Conservation (phyloP, 2,888 invertebrate species). For the Ametastegia equiseti region DNA sequence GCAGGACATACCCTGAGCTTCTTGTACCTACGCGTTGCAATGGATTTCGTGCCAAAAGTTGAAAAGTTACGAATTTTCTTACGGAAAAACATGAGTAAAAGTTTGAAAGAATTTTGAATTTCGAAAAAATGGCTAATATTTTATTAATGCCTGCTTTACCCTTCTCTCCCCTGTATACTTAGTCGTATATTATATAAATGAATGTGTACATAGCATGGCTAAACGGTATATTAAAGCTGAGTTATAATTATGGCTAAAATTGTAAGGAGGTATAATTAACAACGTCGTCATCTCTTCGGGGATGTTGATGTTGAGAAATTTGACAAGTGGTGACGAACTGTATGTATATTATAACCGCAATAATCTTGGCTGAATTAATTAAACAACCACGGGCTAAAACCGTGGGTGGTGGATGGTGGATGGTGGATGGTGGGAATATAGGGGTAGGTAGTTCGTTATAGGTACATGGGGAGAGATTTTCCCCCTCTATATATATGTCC, state of each 20-base stretch:
- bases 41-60: no score
- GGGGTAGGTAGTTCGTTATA: no score
- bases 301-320: not conserved
- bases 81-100: no score
- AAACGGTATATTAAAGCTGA: not conserved
- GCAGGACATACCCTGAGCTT: no score
- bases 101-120: no score
- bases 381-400: slow-evolving; percentile 20
- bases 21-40: no score
- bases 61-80: no score
- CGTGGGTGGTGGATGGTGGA: not conserved
- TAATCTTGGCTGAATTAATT: slow-evolving; percentile 37
- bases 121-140: no score
- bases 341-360: not conserved
- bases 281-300: not conserved
- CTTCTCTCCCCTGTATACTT: no score
- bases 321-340: slow-evolving; percentile 10
- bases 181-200: not conserved
- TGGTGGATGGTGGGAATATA: slow-evolving; percentile 6
- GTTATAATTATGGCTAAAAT: not conserved
- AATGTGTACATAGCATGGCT: not conserved
- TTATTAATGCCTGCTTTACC: no score
- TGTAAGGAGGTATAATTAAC: not conserved
- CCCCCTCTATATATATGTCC: not conserved
- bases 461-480: no score